Base-by-base conservation (phyloP, 2,113 vertebrate species). In the Callionymus lyra region DNA sequence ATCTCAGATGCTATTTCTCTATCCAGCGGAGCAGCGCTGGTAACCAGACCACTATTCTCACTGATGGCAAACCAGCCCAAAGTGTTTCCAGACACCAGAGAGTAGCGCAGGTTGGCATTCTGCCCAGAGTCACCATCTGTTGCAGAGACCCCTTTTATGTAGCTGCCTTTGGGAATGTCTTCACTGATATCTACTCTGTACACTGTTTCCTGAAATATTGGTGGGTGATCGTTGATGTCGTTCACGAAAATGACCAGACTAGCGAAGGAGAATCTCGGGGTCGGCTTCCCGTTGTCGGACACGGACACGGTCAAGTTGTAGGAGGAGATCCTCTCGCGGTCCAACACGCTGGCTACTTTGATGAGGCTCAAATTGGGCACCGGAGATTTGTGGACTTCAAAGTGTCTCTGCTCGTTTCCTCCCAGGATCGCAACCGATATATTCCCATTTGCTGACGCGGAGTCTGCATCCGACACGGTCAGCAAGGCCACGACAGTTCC, bases 281-380 rank as follows among this genome's bases (percentile, higher is more conserved):
- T 64, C 0, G 90, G 90, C 52, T 65, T 80, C 1, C 80, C 82
- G 18, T 94, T 93, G 70, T 99, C 95, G 0, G 90, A 91, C 52
- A 98, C 94, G 0, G 91, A 92, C 32, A 97, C 93, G 0, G 93
- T 99, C n/a, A 99, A 85, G 80, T 99, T 99, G 63, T 99, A 99
- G 0, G 93, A 91, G 0, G 93, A 91, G 41, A 98, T 96, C 16
- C 94, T 89, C 54, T 99, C 94, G 3, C 94, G 79, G 80, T 98
- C 94, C 42, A 99, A 68, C 1, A 93, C 85, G 0, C 92, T 92
- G 9, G 94, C 94, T 48, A 99, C 95, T 71, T 97, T 98, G 55
- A 99, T 94, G 12, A 99, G 85, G 68, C 93, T 97, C 32, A 99
- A 81, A 70, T 97, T 96, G 12, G 94, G 93, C 39, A 98, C 93